phyloP scores from a whole-genome alignment of 1,140 invertebrate species.

The Carcinoscorpius rotundicauda region DNA sequence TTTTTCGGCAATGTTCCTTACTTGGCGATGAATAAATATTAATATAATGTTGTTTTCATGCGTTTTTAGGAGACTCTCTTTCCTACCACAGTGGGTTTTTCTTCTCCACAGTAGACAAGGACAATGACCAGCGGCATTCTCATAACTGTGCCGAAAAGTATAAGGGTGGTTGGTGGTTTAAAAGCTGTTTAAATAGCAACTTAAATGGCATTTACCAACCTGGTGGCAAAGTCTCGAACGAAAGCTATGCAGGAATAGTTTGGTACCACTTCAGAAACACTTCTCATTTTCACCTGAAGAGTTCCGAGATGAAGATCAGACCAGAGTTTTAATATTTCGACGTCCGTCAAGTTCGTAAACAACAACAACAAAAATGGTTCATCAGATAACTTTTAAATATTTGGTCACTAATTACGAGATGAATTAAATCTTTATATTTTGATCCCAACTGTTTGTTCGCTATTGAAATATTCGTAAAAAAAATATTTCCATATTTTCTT shows the following conservation, averaged over 20 bases:
- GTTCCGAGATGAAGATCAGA: constrained; percentile 27
- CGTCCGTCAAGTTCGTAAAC: too few species aligned
- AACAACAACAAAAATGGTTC: too few species aligned
- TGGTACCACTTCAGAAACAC: constrained; percentile 29
- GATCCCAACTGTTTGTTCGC: too few species aligned
- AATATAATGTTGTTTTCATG: too few species aligned
- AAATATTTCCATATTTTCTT: too few species aligned
- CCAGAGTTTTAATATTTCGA: background rate
- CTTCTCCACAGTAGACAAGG: constrained; percentile 29
- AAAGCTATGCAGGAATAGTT: constrained; percentile 21
- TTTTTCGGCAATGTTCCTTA: too few species aligned
- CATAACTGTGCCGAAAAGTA: constrained; percentile 25
- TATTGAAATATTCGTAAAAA: too few species aligned
- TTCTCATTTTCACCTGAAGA: constrained; percentile 26
- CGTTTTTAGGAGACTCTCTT: too few species aligned
- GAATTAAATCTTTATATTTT: too few species aligned
- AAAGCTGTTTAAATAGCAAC: constrained; percentile 30
- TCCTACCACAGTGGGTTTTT: constrained; percentile 16
- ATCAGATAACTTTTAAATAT: too few species aligned
- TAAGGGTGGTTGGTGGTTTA: constrained; percentile 35
- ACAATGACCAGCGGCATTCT: constrained; percentile 28
- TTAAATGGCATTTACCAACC: constrained; percentile 32
- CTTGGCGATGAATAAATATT: too few species aligned
- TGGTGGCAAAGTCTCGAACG: constrained; percentile 17
- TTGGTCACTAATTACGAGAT: too few species aligned